Base-by-base conservation (phyloP, 2,888 invertebrate species). In the Brenthis ino region DNA sequence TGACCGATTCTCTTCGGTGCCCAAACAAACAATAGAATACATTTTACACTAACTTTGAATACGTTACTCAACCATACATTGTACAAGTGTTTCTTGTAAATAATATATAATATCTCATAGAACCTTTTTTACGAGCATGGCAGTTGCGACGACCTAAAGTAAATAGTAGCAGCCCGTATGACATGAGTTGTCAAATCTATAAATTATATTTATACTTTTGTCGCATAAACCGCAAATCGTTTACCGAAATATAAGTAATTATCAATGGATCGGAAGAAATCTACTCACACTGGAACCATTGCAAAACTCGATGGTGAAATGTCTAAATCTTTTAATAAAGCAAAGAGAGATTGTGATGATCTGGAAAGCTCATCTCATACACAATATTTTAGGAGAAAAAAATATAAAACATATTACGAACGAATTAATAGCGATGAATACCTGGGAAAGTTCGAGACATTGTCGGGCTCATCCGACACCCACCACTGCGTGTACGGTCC, bases 1-100 rank as follows among this genome's bases (percentile, higher is more conserved):
- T 86, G 85, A 84, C 87, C 87, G 86, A 87, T 88, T 86, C 80
- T 84, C 77, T 72, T 79, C 84, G 83, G 64, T 61, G 16, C 37
- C 58, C 14, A 53, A 66, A 65, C 60, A 16, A 60, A 77, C 74
- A 65, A 69, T 77, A 71, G 73, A 71, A 67, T 60, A 55, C 20
- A 51, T 14, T 24, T 14, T 24, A 28, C 16, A 24, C 53, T 53
- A 20, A n/a, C 43, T 20, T 20, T 12, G 12, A 11, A 13, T n/a
- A 8, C 37, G 11, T 2, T 43, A 11, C 37, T 11, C 11, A 11
- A 43, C 8, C 11, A 43, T 8, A 37, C 37, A 43, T 43, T 11
- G 11, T 43, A 8, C 37, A 43, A 43, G 11, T 43, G 11, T 43
- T 43, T 43, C 37, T 43, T 43, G 37, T 8, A 43, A 8, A 43